A percentile compares a stretch with the other conserved stretches of the same genome.
phyloP scores from a whole-genome alignment of 2,888 invertebrate genomes.

The Nesidiocoris tenuis region DNA sequence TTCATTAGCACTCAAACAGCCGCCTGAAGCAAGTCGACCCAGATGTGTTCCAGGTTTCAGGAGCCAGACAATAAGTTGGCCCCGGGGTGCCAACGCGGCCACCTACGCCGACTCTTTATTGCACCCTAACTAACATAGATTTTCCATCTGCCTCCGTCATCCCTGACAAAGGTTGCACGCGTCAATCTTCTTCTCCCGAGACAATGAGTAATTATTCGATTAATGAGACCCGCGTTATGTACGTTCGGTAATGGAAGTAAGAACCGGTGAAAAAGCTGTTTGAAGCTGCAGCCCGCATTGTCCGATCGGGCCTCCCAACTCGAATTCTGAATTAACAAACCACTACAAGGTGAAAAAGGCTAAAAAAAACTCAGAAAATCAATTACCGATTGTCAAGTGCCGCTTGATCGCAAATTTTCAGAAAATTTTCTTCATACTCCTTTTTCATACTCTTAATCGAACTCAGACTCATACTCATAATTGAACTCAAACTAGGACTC shows the following conservation, averaged over 20 bases:
- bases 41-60: conserved; percentile 21
- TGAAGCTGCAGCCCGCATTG: too few relatives aligned
- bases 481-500: too few relatives aligned
- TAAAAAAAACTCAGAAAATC: too few relatives aligned
- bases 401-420: too few relatives aligned
- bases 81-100: conserved; percentile 40
- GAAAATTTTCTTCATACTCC: too few relatives aligned
- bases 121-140: conserved; percentile 37
- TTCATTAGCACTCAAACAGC: conserved; percentile 17
- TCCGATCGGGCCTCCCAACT: too few relatives aligned
- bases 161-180: neutral
- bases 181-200: conserved; percentile 30
- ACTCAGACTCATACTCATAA: too few relatives aligned
- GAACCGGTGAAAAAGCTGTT: neutral
- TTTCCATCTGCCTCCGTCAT: conserved; percentile 33
- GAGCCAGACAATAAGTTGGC: conserved; percentile 16
- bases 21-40: neutral
- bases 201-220: conserved; percentile 33
- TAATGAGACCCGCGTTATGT: conserved; percentile 20
- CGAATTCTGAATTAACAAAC: too few relatives aligned
- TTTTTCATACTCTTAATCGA: too few relatives aligned
- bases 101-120: conserved; percentile 42
- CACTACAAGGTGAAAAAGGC: too few relatives aligned
- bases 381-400: too few relatives aligned
- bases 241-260: conserved; percentile 4